A percentile compares a stretch with the other conserved stretches of the same genome.
Evolutionary conservation across 2,888 invertebrate species (phyloP).

Genomic region (Hoplodrina blanda): DNA sequence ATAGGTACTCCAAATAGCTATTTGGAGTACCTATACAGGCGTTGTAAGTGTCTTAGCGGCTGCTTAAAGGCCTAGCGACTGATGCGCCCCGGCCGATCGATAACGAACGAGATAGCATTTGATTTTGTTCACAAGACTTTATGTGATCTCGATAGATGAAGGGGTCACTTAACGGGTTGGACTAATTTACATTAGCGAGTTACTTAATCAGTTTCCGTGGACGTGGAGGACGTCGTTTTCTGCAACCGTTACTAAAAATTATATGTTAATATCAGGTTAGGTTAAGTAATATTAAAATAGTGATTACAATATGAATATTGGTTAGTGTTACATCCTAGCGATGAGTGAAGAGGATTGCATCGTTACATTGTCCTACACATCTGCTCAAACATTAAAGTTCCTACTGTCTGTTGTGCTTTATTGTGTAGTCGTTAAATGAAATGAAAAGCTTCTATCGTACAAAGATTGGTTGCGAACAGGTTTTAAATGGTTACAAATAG

Average conservation of each 20-base stretch:
- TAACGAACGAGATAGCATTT: too few relatives aligned
- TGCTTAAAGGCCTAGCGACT: constrained; percentile 4
- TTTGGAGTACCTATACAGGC: too few relatives aligned
- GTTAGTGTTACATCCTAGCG: neutral
- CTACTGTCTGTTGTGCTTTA: too few relatives aligned
- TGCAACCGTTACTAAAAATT: neutral
- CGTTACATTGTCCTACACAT: too few relatives aligned
- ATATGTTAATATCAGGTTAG: too few relatives aligned
- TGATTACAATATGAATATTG: too few relatives aligned
- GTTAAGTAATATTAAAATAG: too few relatives aligned
- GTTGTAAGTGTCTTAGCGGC: neutral
- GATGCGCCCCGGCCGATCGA: neutral
- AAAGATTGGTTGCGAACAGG: constrained; percentile 16
- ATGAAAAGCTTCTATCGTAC: constrained; percentile 6
- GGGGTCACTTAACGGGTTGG: neutral
- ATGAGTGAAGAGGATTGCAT: neutral
- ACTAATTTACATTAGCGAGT: neutral
- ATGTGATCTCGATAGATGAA: neutral
- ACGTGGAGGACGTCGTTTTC: neutral
- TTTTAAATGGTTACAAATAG: constrained; percentile 22
- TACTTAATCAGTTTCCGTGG: too few relatives aligned
- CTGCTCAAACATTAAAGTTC: too few relatives aligned
- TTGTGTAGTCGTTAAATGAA: constrained; percentile 6
- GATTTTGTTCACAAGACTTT: too few relatives aligned
- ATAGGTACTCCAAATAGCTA: too few relatives aligned